Conservation (phyloP, 2,113 vertebrate species). For the Nanorana parkeri region DNA sequence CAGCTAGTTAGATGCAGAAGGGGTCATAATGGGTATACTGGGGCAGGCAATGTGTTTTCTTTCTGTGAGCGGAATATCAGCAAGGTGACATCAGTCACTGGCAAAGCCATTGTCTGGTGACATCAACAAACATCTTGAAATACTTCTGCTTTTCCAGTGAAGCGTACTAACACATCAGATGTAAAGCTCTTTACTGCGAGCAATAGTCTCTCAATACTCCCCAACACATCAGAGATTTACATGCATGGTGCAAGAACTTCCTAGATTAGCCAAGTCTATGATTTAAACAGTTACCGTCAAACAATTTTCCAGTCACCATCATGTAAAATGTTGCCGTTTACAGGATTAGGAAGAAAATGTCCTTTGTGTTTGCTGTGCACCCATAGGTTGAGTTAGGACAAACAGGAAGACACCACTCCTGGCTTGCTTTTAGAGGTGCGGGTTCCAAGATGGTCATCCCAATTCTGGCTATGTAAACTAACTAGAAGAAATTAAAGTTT, state of each 20-base stretch:
- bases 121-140: conserved; percentile 47
- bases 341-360: too few relatives aligned
- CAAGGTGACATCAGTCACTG: conserved; percentile 29
- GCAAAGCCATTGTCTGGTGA: conserved; percentile 11
- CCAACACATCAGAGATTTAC: background rate
- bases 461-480: too few relatives aligned
- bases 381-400: too few relatives aligned
- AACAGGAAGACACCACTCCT: too few relatives aligned
- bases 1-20: conserved; percentile 20
- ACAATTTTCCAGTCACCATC: too few relatives aligned
- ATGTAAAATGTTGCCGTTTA: too few relatives aligned
- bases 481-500: too few relatives aligned
- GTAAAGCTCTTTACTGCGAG: background rate
- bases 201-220: background rate
- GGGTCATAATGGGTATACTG: conserved; percentile 28
- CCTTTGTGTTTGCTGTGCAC: too few relatives aligned
- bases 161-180: background rate
- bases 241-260: background rate
- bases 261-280: background rate
- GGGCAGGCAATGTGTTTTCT: conserved; percentile 2
- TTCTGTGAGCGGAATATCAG: conserved; percentile 8
- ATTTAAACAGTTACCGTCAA: too few relatives aligned
- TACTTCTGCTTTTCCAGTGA: background rate
- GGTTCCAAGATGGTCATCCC: too few relatives aligned
- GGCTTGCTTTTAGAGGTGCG: too few relatives aligned